These are phyloP conservation scores for Pollenia amentaria DNA, from an alignment of 2,888 invertebrate species.

Conservation along the genomic window DNA sequence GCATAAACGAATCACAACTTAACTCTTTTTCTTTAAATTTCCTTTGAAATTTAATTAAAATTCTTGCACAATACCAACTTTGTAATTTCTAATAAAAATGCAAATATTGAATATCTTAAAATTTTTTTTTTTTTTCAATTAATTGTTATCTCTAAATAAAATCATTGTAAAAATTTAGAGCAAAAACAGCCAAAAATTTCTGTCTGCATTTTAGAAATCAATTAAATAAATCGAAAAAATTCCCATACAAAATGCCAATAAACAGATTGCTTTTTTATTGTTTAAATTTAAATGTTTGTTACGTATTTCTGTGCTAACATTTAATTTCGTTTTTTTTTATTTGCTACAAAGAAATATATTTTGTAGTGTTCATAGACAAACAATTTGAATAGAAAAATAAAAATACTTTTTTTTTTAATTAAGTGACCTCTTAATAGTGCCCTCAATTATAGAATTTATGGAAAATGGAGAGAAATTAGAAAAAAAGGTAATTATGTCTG, in stretches of 20 bases:
- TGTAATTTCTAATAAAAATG: neutral
- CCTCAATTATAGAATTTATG: constrained; percentile 47
- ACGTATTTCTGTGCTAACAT: constrained; percentile 8
- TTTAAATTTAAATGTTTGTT: constrained; percentile 6
- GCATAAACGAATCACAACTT: neutral
- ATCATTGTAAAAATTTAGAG: constrained; percentile 14
- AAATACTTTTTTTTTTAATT: neutral
- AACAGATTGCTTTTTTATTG: constrained; percentile 49
- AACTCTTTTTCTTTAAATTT: neutral
- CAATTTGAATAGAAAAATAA: constrained; percentile 33
- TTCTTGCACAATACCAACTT: neutral
- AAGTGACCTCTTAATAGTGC: constrained; percentile 48
- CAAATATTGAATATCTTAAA: neutral
- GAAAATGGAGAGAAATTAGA: neutral
- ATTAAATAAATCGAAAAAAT: constrained; percentile 40
- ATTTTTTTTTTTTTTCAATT: constrained; percentile 30
- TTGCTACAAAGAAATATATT: constrained; percentile 16
- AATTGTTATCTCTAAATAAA: constrained; percentile 30
- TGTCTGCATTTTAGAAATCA: constrained; percentile 44
- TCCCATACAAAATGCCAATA: constrained; percentile 29
- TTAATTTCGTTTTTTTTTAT: constrained; percentile 20
- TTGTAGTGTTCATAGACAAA: constrained; percentile 33
- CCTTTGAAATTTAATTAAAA: constrained; percentile 3
- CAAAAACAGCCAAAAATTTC: constrained; percentile 23
- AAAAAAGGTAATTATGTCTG: constrained; percentile 10